Evolutionary conservation across 2,113 vertebrate genomes (phyloP), one percentile per base, ranked within the genome.

Genomic region (Synchiropus splendidus): DNA sequence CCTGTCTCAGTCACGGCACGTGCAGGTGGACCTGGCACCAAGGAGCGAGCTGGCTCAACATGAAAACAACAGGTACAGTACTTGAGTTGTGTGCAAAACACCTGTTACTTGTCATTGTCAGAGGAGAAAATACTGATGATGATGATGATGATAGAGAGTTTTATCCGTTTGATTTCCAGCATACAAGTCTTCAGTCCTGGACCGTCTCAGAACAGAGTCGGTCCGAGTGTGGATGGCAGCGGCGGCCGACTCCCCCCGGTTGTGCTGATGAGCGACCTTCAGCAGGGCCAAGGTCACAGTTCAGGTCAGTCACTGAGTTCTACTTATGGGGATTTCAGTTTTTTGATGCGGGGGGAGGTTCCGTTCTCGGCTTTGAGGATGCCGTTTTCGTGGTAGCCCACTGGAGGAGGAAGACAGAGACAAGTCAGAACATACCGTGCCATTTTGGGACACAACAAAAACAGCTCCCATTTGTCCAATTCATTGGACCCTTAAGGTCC

Each of bases 321-420:
- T 27, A 72, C 71, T 87, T 92, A 98, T 0, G 90, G 89, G 1
- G 89, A 86, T 65, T 98, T 98, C 57, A 95, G 85, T 70, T 97
- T 97, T 87, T 92, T 98, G 81, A 82, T 89, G 63, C 94, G 86
- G 2, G 89, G 89, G 1, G 90, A 94, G 46, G 90, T 86, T 52
- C 94, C 93, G 0, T 97, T 98, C 82, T 97, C 94, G 0, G 90
- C 86, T 74, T 93, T 98, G 41, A 97, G 79, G 8, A 91, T 67
- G 54, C 93, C 93, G 0, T 96, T 97, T 86, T 98, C 92, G 48
- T 95, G 88, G 68, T 92, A 89, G 46, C 91, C 91, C 77, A 82
- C 72, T 79, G 12, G 12, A 18, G 11, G 33, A 54, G 36, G 54
- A 10, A 66, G 16, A 41, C 10, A 50, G 11, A 17, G 4, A 33